These are phyloP conservation scores for Eupithecia exiguata DNA, from an alignment of 2,888 invertebrate species.

Conservation along the genomic window DNA sequence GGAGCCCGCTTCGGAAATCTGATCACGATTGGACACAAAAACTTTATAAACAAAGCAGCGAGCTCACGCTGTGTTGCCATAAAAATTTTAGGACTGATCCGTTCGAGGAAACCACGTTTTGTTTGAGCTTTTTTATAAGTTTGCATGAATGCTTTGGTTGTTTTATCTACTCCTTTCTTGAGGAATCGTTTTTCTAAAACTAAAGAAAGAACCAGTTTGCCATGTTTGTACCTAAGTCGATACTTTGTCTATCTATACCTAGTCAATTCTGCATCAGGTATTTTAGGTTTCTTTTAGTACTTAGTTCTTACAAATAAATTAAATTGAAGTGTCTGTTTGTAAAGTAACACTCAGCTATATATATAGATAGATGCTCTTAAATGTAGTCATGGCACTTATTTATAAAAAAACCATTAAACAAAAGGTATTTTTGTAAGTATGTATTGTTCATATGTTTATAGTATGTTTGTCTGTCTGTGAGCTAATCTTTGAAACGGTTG, in stretches of 20 bases:
- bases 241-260: too few species aligned
- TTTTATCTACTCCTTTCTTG: slow-evolving; percentile 1
- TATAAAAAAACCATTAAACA: too few species aligned
- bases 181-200: neutral
- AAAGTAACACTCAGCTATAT: too few species aligned
- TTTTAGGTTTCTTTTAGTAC: too few species aligned
- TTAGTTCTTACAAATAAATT: too few species aligned
- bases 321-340: too few species aligned
- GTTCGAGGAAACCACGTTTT: slow-evolving; percentile 24
- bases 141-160: slow-evolving; percentile 12
- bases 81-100: slow-evolving; percentile 26
- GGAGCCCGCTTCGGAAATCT: slow-evolving; percentile 27
- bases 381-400: too few species aligned
- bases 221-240: neutral
- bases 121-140: slow-evolving; percentile 21
- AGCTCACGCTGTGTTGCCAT: slow-evolving; percentile 26
- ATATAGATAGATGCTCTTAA: too few species aligned
- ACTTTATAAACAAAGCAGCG: slow-evolving; percentile 34
- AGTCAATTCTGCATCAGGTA: too few species aligned
- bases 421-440: too few species aligned
- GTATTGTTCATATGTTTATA: too few species aligned
- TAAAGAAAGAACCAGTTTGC: neutral
- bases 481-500: neutral
- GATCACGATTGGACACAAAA: slow-evolving; percentile 35
- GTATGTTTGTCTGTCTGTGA: neutral